Evolutionary conservation across 1,140 invertebrate species (phyloP).

Genomic region (Drosophila hydei): DNA sequence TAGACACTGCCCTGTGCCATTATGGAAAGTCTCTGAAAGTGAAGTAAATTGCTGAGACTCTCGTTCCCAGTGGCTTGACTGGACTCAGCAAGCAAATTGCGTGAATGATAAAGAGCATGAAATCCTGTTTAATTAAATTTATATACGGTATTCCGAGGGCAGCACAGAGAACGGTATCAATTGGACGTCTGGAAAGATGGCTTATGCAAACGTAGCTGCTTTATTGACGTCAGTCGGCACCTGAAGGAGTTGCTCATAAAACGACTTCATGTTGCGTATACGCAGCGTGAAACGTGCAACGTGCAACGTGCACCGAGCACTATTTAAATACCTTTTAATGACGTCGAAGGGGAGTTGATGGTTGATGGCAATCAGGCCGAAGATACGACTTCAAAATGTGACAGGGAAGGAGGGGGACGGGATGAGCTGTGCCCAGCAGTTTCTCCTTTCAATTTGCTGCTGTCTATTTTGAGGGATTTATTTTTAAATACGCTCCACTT

Average conservation of each 20-base stretch:
- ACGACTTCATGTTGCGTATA: conserved; percentile 53
- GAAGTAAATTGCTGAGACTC: conserved; percentile 33
- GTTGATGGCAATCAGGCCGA: no score
- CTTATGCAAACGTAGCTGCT: conserved; percentile 35
- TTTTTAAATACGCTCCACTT: conserved; percentile 54
- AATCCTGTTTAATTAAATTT: conserved; percentile 70
- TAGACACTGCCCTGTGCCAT: conserved; percentile 8
- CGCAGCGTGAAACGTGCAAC: no score
- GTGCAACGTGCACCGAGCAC: conserved; percentile 47
- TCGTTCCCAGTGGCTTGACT: no score
- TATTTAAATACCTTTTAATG: conserved; percentile 74
- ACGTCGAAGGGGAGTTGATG: no score
- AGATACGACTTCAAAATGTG: no score
- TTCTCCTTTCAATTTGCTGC: conserved; percentile 52
- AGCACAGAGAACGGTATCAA: conserved; percentile 51
- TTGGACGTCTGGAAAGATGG: conserved; percentile 35
- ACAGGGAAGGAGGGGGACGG: conserved; percentile 6
- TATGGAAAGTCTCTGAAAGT: conserved; percentile 46
- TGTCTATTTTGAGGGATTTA: conserved; percentile 40
- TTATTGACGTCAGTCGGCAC: conserved; percentile 13
- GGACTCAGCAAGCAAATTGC: neutral
- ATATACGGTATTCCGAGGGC: conserved; percentile 53
- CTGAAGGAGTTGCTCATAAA: conserved; percentile 48
- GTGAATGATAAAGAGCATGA: conserved; percentile 31
- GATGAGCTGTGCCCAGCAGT: neutral